Evolutionary conservation across 2,113 vertebrate genomes (phyloP).

Genomic region (Alexandromys fortis): DNA sequence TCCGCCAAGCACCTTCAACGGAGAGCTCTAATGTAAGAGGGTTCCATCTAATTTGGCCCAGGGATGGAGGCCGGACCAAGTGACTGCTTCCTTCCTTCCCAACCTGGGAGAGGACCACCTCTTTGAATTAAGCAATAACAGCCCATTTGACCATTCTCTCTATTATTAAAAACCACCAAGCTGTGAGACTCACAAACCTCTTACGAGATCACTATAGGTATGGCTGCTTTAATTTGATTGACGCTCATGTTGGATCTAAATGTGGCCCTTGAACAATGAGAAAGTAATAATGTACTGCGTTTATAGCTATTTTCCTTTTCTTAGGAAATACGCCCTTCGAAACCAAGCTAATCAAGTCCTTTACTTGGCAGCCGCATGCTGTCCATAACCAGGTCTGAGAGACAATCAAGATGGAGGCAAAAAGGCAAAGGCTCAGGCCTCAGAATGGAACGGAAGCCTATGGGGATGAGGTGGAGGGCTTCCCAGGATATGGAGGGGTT

Average conservation of each 20-base stretch:
- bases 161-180: slow-evolving; percentile 45
- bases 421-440: neutral
- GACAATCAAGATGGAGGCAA: neutral
- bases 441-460: neutral
- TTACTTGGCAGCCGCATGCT: neutral
- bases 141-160: slow-evolving; percentile 33
- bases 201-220: slow-evolving; percentile 60
- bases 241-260: slow-evolving; percentile 40
- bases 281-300: neutral
- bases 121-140: slow-evolving; percentile 38
- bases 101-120: neutral
- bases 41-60: neutral
- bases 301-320: slow-evolving; percentile 44
- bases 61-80: neutral
- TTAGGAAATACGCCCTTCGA: slow-evolving; percentile 55
- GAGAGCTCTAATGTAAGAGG: neutral
- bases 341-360: slow-evolving; percentile 73
- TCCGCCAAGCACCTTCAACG: neutral
- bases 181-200: slow-evolving; percentile 4
- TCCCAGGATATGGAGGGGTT: neutral
- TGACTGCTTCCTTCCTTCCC: neutral
- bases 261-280: slow-evolving; percentile 49
- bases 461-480: neutral
- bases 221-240: slow-evolving; percentile 65
- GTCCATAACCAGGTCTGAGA: neutral